Conservation (phyloP, 1,140 invertebrate genomes). For the Diabrotica undecimpunctata region DNA sequence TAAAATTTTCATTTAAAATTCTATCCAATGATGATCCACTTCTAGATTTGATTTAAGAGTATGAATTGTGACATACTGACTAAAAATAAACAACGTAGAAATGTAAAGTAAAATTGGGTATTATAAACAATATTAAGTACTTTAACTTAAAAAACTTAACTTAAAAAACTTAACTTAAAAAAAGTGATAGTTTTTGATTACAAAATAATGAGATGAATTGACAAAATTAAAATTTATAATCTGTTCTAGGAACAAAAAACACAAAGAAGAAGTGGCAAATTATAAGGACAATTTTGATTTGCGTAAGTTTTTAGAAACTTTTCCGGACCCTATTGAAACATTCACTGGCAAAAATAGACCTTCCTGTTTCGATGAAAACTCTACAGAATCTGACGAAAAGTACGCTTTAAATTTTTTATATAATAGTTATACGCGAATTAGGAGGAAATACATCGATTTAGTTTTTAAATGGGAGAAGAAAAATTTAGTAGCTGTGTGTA, state of each 20-base stretch:
- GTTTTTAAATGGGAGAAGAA: slow-evolving; percentile 32
- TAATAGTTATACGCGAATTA: slow-evolving; percentile 32
- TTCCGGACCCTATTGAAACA: slow-evolving; percentile 53
- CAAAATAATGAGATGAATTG: no score
- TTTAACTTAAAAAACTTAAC: no score
- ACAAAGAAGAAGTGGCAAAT: slow-evolving; percentile 44
- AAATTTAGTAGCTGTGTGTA: slow-evolving; percentile 29
- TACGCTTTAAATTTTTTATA: slow-evolving; percentile 46
- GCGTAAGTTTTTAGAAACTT: slow-evolving; percentile 53
- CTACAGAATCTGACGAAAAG: slow-evolving; percentile 26
- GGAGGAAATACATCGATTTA: slow-evolving; percentile 37
- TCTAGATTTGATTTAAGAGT: no score
- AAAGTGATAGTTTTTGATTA: no score
- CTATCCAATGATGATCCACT: no score
- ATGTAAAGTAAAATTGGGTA: no score
- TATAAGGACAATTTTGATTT: slow-evolving; percentile 50
- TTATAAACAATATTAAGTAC: no score
- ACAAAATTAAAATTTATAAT: no score
- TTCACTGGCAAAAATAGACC: slow-evolving; percentile 49
- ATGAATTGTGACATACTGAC: no score
- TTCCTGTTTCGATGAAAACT: slow-evolving; percentile 18
- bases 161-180: no score
- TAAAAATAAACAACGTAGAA: no score
- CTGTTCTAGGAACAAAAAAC: slow-evolving; percentile 31
- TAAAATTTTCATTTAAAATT: no score